A percentile compares a stretch with the other conserved stretches of the same genome.
Evolutionary conservation across 1,140 invertebrate genomes (phyloP).

Genomic region (Potamilus streckersoni): DNA sequence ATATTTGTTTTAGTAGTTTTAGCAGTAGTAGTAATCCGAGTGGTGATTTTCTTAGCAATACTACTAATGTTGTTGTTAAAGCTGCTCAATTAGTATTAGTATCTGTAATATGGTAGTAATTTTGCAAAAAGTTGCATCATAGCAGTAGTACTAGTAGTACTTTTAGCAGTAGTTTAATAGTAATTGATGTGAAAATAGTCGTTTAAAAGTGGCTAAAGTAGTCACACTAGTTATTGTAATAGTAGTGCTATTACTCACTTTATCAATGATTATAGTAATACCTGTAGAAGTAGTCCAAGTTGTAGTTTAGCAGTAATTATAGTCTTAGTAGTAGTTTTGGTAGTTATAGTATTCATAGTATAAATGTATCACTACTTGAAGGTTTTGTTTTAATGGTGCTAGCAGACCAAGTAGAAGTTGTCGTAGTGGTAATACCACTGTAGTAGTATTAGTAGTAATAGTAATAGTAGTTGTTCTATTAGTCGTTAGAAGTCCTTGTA

Average conservation of each 20-base stretch:
- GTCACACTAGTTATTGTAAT: background rate
- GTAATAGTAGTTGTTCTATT: background rate
- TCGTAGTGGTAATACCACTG: background rate
- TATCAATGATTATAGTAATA: too few species aligned
- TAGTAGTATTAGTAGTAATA: constrained; percentile 1
- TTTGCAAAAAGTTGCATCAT: too few species aligned
- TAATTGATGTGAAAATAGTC: too few species aligned
- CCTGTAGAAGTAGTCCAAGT: background rate
- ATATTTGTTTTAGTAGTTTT: background rate
- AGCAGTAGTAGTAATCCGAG: background rate
- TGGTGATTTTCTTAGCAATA: background rate
- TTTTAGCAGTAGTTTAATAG: background rate
- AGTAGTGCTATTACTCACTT: too few species aligned
- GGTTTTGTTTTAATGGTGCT: background rate
- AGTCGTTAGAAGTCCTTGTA: background rate
- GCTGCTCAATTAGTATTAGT: background rate
- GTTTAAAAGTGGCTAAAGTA: too few species aligned
- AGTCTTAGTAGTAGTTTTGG: background rate
- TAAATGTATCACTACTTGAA: background rate
- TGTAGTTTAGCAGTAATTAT: too few species aligned
- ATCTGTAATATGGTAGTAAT: background rate
- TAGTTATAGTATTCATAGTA: background rate
- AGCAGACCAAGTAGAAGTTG: background rate
- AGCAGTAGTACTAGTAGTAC: background rate
- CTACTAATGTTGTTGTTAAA: background rate